Evolutionary conservation across 2,888 invertebrate genomes (phyloP).

Genomic region (Pammene aurita): DNA sequence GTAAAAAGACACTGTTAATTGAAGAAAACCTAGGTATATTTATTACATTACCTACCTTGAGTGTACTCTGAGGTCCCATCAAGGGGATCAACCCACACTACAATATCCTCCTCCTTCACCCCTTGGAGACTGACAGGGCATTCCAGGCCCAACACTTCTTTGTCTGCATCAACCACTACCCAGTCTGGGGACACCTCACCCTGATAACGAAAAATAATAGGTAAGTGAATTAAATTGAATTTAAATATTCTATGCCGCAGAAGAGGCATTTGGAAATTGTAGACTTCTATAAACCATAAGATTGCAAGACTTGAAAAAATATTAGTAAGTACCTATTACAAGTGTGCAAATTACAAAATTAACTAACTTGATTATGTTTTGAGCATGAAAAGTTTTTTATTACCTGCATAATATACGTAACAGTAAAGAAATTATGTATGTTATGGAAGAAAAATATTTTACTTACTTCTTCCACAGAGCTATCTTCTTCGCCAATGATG

Average conservation of each 20-base stretch:
- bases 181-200: slow-evolving; percentile 86
- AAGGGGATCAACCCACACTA: slow-evolving; percentile 99
- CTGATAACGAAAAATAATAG: slow-evolving; percentile 48
- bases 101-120: slow-evolving; percentile 91
- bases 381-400: neutral
- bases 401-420: too few species aligned
- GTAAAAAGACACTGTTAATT: neutral
- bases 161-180: slow-evolving; percentile 88
- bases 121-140: slow-evolving; percentile 87
- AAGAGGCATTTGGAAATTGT: too few species aligned
- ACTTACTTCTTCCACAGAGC: slow-evolving; percentile 84
- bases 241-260: too few species aligned
- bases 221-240: too few species aligned
- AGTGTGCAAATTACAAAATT: too few species aligned
- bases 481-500: slow-evolving; percentile 96
- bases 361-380: neutral
- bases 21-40: neutral
- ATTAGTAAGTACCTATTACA: too few species aligned
- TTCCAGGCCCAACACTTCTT: slow-evolving; percentile 83
- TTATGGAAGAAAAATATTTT: slow-evolving; percentile 32
- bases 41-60: slow-evolving; percentile 84
- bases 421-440: too few species aligned
- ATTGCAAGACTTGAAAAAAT: too few species aligned
- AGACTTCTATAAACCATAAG: neutral
- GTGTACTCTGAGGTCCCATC: slow-evolving; percentile 99